Percentiles rank a stretch among this genome's conserved stretches.
Evolutionary conservation across 2,888 invertebrate genomes (phyloP).

Genomic region (Polyommatus icarus): DNA sequence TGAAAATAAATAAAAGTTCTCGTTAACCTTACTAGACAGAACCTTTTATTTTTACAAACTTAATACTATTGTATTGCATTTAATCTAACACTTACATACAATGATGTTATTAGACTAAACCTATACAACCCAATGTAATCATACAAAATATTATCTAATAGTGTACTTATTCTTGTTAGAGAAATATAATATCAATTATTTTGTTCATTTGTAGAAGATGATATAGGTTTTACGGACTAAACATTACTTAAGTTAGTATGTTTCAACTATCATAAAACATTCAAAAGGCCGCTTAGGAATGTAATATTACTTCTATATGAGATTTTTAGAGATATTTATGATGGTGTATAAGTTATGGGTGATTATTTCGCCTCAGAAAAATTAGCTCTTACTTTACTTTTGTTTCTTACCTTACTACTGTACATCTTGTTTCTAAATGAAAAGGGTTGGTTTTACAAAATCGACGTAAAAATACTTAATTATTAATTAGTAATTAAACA

Average conservation of each 20-base stretch:
- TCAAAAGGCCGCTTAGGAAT: slow-evolving; percentile 54
- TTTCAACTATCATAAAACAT: slow-evolving; percentile 37
- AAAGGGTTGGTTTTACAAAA: background rate
- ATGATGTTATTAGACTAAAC: slow-evolving; percentile 51
- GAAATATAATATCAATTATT: slow-evolving; percentile 67
- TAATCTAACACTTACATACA: slow-evolving; percentile 58
- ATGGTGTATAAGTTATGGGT: background rate
- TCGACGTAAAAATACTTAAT: background rate
- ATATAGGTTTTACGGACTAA: slow-evolving; percentile 48
- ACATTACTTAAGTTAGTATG: slow-evolving; percentile 39
- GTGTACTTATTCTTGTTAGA: slow-evolving; percentile 67
- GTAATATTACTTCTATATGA: slow-evolving; percentile 45
- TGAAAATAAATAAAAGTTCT: slow-evolving; percentile 70
- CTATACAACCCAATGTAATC: slow-evolving; percentile 78
- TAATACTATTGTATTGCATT: slow-evolving; percentile 53
- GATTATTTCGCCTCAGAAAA: background rate
- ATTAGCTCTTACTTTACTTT: background rate
- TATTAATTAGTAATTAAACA: background rate
- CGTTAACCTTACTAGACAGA: slow-evolving; percentile 63
- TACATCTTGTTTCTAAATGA: background rate
- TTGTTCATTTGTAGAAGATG: slow-evolving; percentile 66
- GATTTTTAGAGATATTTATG: slow-evolving; percentile 32
- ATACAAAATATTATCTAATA: slow-evolving; percentile 74
- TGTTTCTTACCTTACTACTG: background rate
- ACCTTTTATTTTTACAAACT: slow-evolving; percentile 63